Conservation (phyloP, 2,113 vertebrate genomes). For the Gopherus evgoodei region DNA sequence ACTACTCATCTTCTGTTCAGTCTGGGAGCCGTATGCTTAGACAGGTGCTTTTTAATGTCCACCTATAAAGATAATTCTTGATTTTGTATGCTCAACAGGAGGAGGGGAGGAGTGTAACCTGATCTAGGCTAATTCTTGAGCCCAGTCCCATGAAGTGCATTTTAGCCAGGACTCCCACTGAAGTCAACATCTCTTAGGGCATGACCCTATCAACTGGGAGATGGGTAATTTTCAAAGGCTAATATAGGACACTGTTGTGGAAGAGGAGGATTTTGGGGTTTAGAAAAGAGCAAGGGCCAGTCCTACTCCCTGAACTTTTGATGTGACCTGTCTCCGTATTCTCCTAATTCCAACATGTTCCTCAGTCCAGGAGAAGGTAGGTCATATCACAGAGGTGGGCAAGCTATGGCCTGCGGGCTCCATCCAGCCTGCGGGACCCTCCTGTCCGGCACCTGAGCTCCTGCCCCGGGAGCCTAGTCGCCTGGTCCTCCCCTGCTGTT, state of each 20-base stretch:
- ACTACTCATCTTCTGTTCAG: conserved; percentile 95
- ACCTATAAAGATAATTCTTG: neutral
- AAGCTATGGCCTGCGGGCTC: too few relatives aligned
- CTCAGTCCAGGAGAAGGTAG: neutral
- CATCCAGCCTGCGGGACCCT: too few relatives aligned
- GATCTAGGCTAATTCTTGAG: neutral
- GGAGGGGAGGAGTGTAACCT: neutral
- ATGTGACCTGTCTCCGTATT: neutral
- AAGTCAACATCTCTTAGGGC: neutral
- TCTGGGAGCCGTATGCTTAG: conserved; percentile 93
- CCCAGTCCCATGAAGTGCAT: neutral
- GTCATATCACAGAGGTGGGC: neutral
- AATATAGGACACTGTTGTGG: neutral
- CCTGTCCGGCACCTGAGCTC: too few relatives aligned
- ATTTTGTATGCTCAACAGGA: neutral
- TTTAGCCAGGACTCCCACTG: neutral
- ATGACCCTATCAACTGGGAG: neutral
- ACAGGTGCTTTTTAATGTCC: conserved; percentile 85
- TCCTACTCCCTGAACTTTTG: neutral
- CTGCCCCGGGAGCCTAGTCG: too few relatives aligned
- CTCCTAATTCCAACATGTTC: neutral
- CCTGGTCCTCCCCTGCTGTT: too few relatives aligned
- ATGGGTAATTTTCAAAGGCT: neutral
- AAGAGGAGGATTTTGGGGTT: neutral
- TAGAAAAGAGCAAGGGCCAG: neutral